Evolutionary conservation across 2,113 vertebrate genomes (phyloP), one percentile per base, ranked within the genome.

Genomic region (Poeciliopsis turrubarensis): DNA sequence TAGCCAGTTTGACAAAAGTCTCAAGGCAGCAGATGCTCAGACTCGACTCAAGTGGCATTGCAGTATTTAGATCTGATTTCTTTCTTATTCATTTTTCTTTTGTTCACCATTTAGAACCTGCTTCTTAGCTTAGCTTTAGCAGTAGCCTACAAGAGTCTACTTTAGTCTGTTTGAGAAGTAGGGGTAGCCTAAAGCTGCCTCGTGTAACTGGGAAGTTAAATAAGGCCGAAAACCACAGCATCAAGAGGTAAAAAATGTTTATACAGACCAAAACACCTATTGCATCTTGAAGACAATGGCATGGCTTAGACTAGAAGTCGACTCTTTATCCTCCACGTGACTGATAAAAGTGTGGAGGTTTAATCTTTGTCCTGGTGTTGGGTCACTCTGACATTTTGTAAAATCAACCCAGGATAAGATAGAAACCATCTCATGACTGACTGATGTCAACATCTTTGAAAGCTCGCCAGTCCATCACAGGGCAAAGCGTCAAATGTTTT

Each of bases 351-450:
- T 70, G 67, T 66, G 13, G 15, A 17, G 14, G 57, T 70, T 39
- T 80, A 65, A 66, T 63, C 82, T 87, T 76, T 86, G 63, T 30
- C 68, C 78, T 65, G 12, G 11, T 44, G 25, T 3, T 22, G 60
- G 64, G 70, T 89, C 75, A 87, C 44, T 11, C 10, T 12, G 81
- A 75, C 76, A 9, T 77, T 30, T 68, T 78, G 60, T 54, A 65
- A 61, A 82, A 75, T 39, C 30, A 27, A 44, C 22, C n/a, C 62
- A 74, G 22, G 83, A 81, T 86, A 87, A 85, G 57, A 89, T 25
- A 76, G 17, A 70, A 51, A 65, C n/a, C 12, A 9, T 15, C 39
- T 75, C 54, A 31, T 3, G 26, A 4, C 29, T 29, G 7, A 34
- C 8, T 17, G 41, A 62, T 39, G 15, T 31, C 32, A 64, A 15